phyloP scores from a whole-genome alignment of 2,113 vertebrate genomes.

The Syngnathus floridae region DNA sequence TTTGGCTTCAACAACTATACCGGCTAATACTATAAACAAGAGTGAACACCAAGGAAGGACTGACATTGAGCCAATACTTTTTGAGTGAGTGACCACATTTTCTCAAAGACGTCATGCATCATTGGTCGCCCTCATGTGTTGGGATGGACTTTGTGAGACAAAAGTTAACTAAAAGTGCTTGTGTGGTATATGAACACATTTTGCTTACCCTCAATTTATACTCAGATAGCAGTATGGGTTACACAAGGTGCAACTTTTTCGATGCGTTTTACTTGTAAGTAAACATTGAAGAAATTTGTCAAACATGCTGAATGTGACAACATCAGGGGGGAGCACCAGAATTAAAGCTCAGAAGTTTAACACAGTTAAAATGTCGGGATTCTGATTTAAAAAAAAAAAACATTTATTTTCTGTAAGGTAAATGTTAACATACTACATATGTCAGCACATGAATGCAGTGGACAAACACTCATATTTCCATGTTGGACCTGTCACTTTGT shows the following conservation, averaged over 20 bases:
- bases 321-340: slow-evolving; percentile 36
- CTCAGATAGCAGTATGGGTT: not conserved
- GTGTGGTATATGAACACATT: not conserved
- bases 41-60: slow-evolving; percentile 17
- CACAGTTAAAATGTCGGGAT: slow-evolving; percentile 64
- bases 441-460: slow-evolving; percentile 66
- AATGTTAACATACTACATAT: slow-evolving; percentile 74
- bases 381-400: slow-evolving; percentile 64
- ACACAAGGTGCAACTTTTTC: not conserved
- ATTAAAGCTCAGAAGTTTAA: slow-evolving; percentile 51
- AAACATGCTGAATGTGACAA: not conserved
- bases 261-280: not conserved
- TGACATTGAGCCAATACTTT: slow-evolving; percentile 29
- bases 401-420: slow-evolving; percentile 74
- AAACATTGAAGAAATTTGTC: slow-evolving; percentile 1
- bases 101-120: slow-evolving; percentile 1
- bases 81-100: not conserved
- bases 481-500: slow-evolving; percentile 53
- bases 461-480: slow-evolving; percentile 51
- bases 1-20: slow-evolving; percentile 8
- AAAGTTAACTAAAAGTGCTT: slow-evolving; percentile 10
- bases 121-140: slow-evolving; percentile 14
- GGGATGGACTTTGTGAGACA: slow-evolving; percentile 18
- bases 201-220: not conserved
- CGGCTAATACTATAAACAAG: slow-evolving; percentile 13